Evolutionary conservation across 2,888 invertebrate species (phyloP).

Genomic region (Melipona bicolor): DNA sequence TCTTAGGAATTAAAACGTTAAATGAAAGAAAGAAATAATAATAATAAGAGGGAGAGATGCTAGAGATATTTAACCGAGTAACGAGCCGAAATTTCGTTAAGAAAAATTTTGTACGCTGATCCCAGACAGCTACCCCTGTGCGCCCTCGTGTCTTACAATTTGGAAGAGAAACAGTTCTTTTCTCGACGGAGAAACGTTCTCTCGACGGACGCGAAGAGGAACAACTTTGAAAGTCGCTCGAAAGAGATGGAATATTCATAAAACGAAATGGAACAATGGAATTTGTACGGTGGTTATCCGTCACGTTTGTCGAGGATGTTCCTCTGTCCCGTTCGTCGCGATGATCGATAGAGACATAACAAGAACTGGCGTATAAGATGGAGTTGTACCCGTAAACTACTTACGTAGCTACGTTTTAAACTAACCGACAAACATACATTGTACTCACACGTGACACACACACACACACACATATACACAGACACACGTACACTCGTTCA

Average conservation of each 20-base stretch:
- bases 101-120: conserved; percentile 66
- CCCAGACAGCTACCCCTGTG: conserved; percentile 32
- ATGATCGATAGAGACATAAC: conserved; percentile 14
- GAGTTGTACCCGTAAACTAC: conserved; percentile 42
- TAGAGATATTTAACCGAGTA: conserved; percentile 55
- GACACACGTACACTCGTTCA: conserved; percentile 6
- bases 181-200: conserved; percentile 35
- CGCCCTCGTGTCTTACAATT: conserved; percentile 22
- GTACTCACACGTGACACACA: conserved; percentile 1
- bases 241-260: neutral
- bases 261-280: no score
- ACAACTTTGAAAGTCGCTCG: neutral
- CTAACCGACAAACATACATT: conserved; percentile 30
- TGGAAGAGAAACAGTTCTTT: conserved; percentile 37
- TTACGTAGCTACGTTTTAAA: conserved; percentile 52
- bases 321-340: conserved; percentile 7
- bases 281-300: neutral
- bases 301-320: neutral
- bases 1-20: conserved; percentile 50
- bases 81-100: conserved; percentile 58
- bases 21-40: neutral
- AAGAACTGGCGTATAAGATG: conserved; percentile 7
- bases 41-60: neutral
- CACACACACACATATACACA: conserved; percentile 9
- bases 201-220: conserved; percentile 6